Conservation (phyloP, 2,797 vertebrate genomes). For the Petrocephalus schoutedeni region DNA sequence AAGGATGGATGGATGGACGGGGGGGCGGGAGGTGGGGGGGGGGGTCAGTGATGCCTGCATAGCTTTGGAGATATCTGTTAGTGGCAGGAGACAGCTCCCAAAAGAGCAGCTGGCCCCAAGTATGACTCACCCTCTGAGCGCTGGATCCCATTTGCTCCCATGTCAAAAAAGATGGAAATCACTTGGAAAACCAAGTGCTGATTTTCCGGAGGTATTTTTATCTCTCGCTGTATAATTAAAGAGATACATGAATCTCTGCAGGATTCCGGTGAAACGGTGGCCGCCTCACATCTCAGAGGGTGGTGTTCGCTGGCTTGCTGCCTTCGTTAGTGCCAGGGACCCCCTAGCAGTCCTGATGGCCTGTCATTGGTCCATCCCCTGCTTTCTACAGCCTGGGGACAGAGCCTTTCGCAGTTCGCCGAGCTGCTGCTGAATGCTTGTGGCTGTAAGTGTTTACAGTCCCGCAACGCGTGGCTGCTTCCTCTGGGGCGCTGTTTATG, state of each 20-base stretch:
- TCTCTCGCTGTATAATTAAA: background rate
- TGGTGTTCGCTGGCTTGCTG: background rate
- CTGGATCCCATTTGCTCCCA: background rate
- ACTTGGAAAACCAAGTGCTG: background rate
- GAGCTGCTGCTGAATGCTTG: conserved; percentile 16
- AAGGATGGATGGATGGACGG: too few species aligned
- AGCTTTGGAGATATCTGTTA: background rate
- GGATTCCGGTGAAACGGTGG: background rate
- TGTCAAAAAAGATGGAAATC: background rate
- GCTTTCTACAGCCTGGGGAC: background rate
- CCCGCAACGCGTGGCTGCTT: background rate
- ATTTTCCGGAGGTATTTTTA: background rate
- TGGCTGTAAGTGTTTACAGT: conserved; percentile 19
- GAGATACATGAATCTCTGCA: background rate
- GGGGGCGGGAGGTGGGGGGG: too few species aligned
- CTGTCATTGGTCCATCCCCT: background rate
- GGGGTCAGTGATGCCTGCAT: background rate
- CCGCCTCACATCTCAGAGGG: background rate
- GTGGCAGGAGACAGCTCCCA: background rate
- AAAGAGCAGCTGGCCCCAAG: background rate
- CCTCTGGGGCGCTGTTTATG: conserved; percentile 10
- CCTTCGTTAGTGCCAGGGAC: conserved; percentile 9
- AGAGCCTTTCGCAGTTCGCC: background rate
- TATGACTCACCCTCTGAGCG: background rate
- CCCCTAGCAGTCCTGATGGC: background rate